phyloP scores from a whole-genome alignment of 1,140 invertebrate genomes.

The Phymorhynchus buccinoides region DNA sequence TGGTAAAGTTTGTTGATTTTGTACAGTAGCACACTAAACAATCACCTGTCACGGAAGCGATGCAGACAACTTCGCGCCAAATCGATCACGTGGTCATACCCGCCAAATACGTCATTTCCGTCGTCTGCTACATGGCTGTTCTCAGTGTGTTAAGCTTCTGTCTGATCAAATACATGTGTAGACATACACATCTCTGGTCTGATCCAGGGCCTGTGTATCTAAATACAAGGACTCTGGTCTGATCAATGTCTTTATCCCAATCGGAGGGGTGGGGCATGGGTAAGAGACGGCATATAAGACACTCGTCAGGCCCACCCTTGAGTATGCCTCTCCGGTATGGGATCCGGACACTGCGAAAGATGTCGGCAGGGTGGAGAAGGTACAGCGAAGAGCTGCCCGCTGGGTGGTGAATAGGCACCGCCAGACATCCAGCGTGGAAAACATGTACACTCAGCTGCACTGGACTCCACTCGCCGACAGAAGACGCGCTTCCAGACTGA shows the following conservation, averaged over 20 bases:
- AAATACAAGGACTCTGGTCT: not conserved
- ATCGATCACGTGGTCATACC: conserved; percentile 44
- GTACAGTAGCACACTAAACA: not conserved
- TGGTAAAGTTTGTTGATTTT: conserved; percentile 45
- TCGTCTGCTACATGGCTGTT: not conserved
- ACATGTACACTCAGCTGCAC: too few species aligned
- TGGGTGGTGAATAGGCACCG: too few species aligned
- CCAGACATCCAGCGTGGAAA: too few species aligned
- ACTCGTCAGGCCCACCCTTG: conserved; percentile 12
- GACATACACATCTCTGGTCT: not conserved
- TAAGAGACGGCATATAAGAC: conserved; percentile 9
- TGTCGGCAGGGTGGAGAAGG: too few species aligned
- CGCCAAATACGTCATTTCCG: conserved; percentile 32
- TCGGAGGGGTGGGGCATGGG: conserved; percentile 12
- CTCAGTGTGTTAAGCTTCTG: too few species aligned
- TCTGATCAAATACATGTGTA: too few species aligned
- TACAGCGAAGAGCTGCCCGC: too few species aligned
- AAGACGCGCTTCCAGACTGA: too few species aligned
- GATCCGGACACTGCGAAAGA: too few species aligned
- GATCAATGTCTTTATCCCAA: not conserved
- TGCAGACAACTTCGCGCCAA: conserved; percentile 38
- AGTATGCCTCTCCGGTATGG: too few species aligned
- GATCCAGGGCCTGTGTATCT: too few species aligned
- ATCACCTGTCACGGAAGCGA: not conserved
- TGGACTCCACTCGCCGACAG: too few species aligned